Conservation (phyloP, 2,113 vertebrate genomes). For the Larimichthys polyactis region DNA sequence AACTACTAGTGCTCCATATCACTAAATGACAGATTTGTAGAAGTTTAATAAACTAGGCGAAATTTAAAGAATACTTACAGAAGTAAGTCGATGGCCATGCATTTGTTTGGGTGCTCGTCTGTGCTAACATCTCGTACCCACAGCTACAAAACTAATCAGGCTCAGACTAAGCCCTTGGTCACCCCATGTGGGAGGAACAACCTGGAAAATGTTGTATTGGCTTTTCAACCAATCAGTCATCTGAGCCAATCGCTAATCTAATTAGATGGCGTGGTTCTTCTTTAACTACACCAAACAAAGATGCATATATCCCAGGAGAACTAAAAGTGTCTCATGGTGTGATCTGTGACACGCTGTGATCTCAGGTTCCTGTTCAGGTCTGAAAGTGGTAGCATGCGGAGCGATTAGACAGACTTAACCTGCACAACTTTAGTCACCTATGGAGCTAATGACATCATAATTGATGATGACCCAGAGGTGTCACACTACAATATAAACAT, state of each 20-base stretch:
- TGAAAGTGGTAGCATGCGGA: slow-evolving; percentile 10
- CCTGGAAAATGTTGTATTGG: slow-evolving; percentile 49
- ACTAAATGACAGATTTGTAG: background rate
- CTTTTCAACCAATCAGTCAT: slow-evolving; percentile 60
- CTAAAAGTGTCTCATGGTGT: slow-evolving; percentile 55
- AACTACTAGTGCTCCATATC: background rate
- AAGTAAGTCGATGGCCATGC: slow-evolving; percentile 79
- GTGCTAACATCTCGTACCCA: slow-evolving; percentile 72
- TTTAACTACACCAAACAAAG: slow-evolving; percentile 30
- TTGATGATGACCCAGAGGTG: background rate
- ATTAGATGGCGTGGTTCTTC: slow-evolving; percentile 49
- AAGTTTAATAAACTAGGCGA: background rate
- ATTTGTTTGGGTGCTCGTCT: slow-evolving; percentile 69
- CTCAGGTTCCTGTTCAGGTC: slow-evolving; percentile 7
- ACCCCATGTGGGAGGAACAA: slow-evolving; percentile 76
- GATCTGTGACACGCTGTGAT: slow-evolving; percentile 54
- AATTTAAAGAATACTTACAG: slow-evolving; percentile 78
- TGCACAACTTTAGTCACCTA: slow-evolving; percentile 5
- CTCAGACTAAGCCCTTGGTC: slow-evolving; percentile 80
- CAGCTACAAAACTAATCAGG: slow-evolving; percentile 83
- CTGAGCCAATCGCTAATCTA: slow-evolving; percentile 3
- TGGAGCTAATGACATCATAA: slow-evolving; percentile 17
- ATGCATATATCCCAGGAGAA: slow-evolving; percentile 24
- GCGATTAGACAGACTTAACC: slow-evolving; percentile 3
- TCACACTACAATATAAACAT: background rate